Percentiles rank a stretch among this genome's conserved stretches.
Conservation (phyloP, 2,113 vertebrate genomes). For the Phaetusa simplex region DNA sequence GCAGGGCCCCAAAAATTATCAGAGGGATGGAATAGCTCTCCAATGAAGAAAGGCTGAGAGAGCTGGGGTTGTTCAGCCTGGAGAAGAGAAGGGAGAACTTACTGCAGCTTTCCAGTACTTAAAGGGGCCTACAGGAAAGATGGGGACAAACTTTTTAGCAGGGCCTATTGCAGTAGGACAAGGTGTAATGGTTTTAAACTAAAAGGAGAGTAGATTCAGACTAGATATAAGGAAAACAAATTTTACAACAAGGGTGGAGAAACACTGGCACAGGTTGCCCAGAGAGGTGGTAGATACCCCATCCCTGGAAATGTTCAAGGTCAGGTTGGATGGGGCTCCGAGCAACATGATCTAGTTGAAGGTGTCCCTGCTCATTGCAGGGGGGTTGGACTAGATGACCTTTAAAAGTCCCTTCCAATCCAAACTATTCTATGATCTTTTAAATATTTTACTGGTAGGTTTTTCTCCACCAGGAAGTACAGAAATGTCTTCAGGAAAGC, state of each 20-base stretch:
- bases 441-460: neutral
- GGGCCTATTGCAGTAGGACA: neutral
- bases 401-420: neutral
- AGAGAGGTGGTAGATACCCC: neutral
- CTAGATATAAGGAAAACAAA: neutral
- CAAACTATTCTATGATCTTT: neutral
- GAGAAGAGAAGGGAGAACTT: neutral
- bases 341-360: neutral
- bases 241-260: fast-evolving
- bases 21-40: neutral
- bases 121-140: neutral
- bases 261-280: neutral
- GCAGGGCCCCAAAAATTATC: neutral
- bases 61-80: neutral
- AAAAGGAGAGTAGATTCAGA: neutral
- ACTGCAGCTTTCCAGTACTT: neutral
- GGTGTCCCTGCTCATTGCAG: neutral
- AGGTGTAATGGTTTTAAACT: neutral
- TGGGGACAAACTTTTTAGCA: neutral
- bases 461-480: neutral
- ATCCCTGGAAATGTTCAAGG: neutral
- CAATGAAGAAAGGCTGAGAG: neutral
- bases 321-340: neutral
- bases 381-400: neutral
- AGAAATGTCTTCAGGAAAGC: neutral